Evolutionary conservation across 2,113 vertebrate genomes (phyloP).

Genomic region (Setophaga kirtlandii): DNA sequence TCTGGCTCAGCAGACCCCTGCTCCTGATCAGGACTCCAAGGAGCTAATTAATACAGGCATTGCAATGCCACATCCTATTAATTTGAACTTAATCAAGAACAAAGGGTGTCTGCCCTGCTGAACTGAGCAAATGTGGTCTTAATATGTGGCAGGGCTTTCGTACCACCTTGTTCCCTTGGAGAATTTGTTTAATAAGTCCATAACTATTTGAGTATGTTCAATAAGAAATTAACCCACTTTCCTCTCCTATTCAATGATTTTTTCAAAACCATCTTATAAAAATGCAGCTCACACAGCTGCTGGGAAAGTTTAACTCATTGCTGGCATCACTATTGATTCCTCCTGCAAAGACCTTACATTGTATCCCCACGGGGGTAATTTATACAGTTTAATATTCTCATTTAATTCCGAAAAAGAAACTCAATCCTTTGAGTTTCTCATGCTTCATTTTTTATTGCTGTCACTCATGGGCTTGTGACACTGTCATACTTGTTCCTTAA

Average conservation of each 20-base stretch:
- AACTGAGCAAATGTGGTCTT: background rate
- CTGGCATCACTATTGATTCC: background rate
- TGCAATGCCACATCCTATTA: background rate
- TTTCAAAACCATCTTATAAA: slow-evolving; percentile 4
- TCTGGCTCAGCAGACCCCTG: background rate
- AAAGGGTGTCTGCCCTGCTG: background rate
- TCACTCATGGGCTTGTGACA: background rate
- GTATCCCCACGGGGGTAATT: background rate
- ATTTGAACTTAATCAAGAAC: background rate
- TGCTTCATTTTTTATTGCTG: background rate
- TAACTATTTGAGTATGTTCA: background rate
- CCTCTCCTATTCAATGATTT: background rate
- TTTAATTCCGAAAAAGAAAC: background rate
- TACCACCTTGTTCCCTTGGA: background rate
- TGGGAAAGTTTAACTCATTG: background rate
- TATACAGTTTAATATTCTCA: background rate
- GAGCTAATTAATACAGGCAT: background rate
- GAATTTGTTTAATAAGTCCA: background rate
- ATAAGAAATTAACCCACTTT: background rate
- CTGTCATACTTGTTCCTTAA: background rate
- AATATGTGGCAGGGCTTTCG: background rate
- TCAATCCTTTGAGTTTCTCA: background rate
- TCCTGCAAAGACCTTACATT: background rate
- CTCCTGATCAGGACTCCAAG: background rate
- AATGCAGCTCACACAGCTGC: background rate